Evolutionary conservation across 2,888 invertebrate genomes (phyloP).

Genomic region (Diplazon laetatorius): DNA sequence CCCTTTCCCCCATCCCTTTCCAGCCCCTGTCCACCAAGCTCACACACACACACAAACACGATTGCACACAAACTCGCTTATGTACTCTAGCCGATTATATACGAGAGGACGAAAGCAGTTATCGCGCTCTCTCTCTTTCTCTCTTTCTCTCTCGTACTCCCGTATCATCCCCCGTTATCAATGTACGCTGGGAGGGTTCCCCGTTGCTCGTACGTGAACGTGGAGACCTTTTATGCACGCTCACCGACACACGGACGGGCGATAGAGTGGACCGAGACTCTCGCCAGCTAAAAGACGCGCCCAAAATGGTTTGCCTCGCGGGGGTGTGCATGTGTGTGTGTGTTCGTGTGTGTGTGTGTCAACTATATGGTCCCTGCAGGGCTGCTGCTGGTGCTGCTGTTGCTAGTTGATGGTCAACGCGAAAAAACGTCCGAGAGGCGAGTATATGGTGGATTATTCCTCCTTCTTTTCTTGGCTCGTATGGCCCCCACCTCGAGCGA

Average conservation of each 20-base stretch:
- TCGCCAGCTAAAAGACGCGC: slow-evolving; percentile 78
- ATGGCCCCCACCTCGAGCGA: slow-evolving; percentile 32
- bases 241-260: slow-evolving; percentile 42
- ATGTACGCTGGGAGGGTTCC: slow-evolving; percentile 51
- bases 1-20: slow-evolving; percentile 22
- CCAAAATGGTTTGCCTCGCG: slow-evolving; percentile 75
- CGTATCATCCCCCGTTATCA: slow-evolving; percentile 59
- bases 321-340: slow-evolving; percentile 50
- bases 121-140: slow-evolving; percentile 29
- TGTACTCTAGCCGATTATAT: slow-evolving; percentile 48
- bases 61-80: slow-evolving; percentile 42
- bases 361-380: not conserved
- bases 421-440: slow-evolving; percentile 57
- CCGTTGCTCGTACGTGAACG: slow-evolving; percentile 31
- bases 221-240: slow-evolving; percentile 53
- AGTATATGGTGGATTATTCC: slow-evolving; percentile 54
- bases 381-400: slow-evolving; percentile 13
- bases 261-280: slow-evolving; percentile 50
- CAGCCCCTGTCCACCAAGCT: too few species aligned
- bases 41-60: slow-evolving; percentile 16
- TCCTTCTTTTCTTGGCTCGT: slow-evolving; percentile 42
- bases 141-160: too few species aligned
- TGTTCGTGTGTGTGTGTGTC: too few species aligned
- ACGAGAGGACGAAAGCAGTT: slow-evolving; percentile 3
- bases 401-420: slow-evolving; percentile 54